Evolutionary conservation across 1,140 invertebrate species (phyloP).

Genomic region (Penaeus indicus): DNA sequence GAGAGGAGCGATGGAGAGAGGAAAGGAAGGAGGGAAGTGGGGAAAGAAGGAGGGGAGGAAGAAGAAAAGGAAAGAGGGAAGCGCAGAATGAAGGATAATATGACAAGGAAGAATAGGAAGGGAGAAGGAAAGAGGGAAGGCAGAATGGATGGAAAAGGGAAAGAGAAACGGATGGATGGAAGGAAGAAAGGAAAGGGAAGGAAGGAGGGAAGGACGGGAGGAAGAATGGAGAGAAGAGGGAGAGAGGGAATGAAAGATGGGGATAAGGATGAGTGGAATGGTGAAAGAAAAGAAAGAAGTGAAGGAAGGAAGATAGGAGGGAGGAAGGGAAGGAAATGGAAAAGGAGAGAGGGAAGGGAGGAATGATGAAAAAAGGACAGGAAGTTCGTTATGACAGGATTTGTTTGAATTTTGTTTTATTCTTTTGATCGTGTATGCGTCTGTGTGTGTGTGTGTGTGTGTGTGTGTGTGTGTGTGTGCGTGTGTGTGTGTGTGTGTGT

Average conservation of each 20-base stretch:
- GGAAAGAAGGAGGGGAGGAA: slow-evolving; percentile 6
- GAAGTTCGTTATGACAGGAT: neutral
- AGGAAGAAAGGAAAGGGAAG: neutral
- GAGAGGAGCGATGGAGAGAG: neutral
- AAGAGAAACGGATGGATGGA: neutral
- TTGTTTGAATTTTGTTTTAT: too few species aligned
- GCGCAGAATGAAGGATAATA: neutral
- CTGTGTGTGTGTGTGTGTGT: too few species aligned
- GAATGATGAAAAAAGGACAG: neutral
- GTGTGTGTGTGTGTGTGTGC: too few species aligned
- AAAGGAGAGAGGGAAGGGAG: neutral
- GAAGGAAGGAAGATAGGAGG: neutral
- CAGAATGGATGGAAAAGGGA: neutral
- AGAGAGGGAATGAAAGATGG: slow-evolving; percentile 11
- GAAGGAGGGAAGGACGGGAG: neutral
- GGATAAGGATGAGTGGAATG: neutral
- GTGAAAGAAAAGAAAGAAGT: neutral
- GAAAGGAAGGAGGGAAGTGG: neutral
- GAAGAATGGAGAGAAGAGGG: slow-evolving; percentile 4
- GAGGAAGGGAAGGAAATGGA: neutral
- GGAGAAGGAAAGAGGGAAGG: neutral
- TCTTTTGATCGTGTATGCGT: too few species aligned
- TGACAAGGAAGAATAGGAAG: neutral
- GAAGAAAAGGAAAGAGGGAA: slow-evolving; percentile 10
- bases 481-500: too few species aligned